phyloP scores from a whole-genome alignment of 1,140 invertebrate species.

The Aphelenchoides fujianensis region DNA sequence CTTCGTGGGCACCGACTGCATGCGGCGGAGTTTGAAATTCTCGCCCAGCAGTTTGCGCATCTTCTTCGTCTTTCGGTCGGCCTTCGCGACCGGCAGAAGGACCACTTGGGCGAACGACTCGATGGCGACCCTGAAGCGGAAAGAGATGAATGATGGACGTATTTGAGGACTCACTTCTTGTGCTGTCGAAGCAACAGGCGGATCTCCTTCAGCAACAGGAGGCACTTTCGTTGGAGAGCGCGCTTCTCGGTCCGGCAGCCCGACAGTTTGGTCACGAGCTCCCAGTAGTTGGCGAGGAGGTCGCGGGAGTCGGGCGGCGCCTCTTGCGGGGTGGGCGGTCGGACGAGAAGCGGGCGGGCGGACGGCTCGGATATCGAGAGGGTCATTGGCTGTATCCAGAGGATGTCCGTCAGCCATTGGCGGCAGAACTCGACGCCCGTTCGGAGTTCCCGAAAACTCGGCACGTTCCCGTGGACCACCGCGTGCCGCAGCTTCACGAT shows the following conservation, averaged over 20 bases:
- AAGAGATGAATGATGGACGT: too few relatives aligned
- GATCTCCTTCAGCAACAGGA: too few relatives aligned
- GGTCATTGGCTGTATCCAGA: neutral
- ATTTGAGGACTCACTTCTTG: too few relatives aligned
- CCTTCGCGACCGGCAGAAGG: neutral
- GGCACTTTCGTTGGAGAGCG: neutral
- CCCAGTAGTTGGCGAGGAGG: neutral
- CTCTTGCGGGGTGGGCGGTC: too few relatives aligned
- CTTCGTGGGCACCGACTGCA: neutral
- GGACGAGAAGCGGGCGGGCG: neutral
- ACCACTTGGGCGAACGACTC: neutral
- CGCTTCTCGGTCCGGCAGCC: neutral
- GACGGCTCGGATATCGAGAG: neutral
- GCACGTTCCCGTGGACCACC: slow-evolving; percentile 1
- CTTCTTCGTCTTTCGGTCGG: neutral
- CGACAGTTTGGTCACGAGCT: neutral
- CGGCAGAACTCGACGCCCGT: neutral
- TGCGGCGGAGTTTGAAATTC: neutral
- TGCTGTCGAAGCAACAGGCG: too few relatives aligned
- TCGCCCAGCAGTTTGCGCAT: neutral
- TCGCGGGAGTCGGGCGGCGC: neutral
- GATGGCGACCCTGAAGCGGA: too few relatives aligned
- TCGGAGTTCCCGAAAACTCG: neutral
- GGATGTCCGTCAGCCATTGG: neutral
- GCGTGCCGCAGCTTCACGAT: neutral